phyloP scores from a whole-genome alignment of 2,113 vertebrate species.

The Caracal caracal region DNA sequence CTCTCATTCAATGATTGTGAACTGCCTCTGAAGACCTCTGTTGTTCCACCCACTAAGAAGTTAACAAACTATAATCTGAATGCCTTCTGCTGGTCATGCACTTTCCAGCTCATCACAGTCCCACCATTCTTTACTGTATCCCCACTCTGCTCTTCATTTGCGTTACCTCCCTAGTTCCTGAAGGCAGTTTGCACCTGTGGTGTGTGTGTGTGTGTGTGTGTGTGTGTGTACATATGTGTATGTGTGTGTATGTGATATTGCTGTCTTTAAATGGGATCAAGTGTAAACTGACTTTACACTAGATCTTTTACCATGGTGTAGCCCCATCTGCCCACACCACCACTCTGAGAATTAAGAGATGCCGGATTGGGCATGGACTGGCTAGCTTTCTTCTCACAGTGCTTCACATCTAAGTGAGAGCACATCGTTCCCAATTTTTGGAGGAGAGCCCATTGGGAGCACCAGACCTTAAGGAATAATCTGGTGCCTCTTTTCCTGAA shows the following conservation, averaged over 20 bases:
- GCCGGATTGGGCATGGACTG: background rate
- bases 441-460: background rate
- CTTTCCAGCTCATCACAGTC: background rate
- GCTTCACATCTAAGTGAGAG: background rate
- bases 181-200: background rate
- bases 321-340: background rate
- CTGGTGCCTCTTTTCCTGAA: background rate
- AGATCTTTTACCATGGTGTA: background rate
- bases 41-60: background rate
- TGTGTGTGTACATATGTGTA: rapidly evolving
- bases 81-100: background rate
- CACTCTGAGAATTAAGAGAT: background rate
- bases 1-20: background rate
- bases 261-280: background rate
- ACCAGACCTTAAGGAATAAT: background rate
- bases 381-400: background rate
- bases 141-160: background rate
- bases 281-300: background rate
- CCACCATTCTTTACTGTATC: background rate
- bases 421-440: background rate
- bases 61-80: background rate
- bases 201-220: background rate
- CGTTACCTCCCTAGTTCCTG: background rate
- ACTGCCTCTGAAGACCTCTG: background rate
- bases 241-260: background rate